Conservation (phyloP, 2,888 invertebrate species). For the Pediacus dermestoides region DNA sequence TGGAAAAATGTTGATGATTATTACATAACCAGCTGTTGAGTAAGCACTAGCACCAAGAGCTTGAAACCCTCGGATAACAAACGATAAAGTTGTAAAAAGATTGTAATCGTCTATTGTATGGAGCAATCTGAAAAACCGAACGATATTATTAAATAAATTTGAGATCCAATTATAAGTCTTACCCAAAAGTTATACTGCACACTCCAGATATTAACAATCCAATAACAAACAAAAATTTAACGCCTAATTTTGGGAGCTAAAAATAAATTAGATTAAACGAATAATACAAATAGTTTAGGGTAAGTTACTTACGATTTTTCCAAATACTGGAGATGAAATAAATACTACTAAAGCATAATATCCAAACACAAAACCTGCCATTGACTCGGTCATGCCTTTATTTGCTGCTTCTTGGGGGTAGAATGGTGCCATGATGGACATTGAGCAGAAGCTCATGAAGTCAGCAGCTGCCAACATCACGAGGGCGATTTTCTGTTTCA, state of each 20-base stretch:
- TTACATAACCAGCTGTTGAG: constrained; percentile 73
- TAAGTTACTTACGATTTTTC: constrained; percentile 73
- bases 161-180: constrained; percentile 34
- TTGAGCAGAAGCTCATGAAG: constrained; percentile 71
- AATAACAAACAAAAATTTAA: constrained; percentile 65
- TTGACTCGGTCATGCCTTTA: constrained; percentile 67
- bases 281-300: too few relatives aligned
- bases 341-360: constrained; percentile 73
- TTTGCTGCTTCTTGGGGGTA: constrained; percentile 68
- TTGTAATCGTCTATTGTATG: constrained; percentile 59
- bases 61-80: constrained; percentile 67
- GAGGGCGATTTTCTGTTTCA: constrained; percentile 57
- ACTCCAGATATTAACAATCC: constrained; percentile 68
- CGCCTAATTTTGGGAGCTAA: constrained; percentile 66
- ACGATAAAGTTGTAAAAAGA: constrained; percentile 64
- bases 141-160: constrained; percentile 1
- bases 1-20: constrained; percentile 72
- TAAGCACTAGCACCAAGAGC: constrained; percentile 73
- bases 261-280: too few relatives aligned
- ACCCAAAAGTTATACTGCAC: constrained; percentile 73
- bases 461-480: constrained; percentile 64
- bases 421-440: constrained; percentile 77
- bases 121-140: constrained; percentile 61
- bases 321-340: constrained; percentile 68
- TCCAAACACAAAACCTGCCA: constrained; percentile 72